Percentiles rank a stretch among this genome's conserved stretches.
Conservation (phyloP, 1,140 invertebrate species). For the Plutomurus gul region DNA sequence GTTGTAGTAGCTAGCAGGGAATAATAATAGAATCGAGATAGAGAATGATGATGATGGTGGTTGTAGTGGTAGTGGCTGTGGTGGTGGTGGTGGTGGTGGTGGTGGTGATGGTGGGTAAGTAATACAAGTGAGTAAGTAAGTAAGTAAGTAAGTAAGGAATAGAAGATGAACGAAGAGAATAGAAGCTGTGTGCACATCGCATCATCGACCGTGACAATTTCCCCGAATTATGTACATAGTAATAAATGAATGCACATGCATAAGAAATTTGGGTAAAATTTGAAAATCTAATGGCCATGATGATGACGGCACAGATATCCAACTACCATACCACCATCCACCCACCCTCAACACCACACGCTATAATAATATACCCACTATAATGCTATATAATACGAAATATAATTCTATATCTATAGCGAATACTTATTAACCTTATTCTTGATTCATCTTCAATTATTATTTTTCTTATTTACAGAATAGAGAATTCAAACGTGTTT, state of each 20-base stretch:
- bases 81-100: no score
- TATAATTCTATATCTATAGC: no score
- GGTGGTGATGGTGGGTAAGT: background rate
- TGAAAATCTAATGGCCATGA: constrained; percentile 45
- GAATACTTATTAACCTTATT: no score
- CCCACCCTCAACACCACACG: background rate
- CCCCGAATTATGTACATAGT: constrained; percentile 51
- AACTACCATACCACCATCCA: background rate
- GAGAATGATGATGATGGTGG: no score
- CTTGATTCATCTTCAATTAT: no score
- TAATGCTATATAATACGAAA: no score
- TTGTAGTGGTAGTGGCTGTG: no score
- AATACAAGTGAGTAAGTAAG: background rate
- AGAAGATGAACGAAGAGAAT: background rate
- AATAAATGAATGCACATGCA: constrained; percentile 52
- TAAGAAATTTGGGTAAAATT: constrained; percentile 51
- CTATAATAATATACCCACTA: background rate
- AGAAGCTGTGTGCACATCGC: background rate
- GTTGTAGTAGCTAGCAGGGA: no score
- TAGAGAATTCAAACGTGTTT: no score
- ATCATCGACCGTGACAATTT: constrained; percentile 34
- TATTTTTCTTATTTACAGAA: no score
- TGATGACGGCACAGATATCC: constrained; percentile 31
- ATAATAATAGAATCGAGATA: no score
- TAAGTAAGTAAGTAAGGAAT: background rate